phyloP scores from a whole-genome alignment of 2,797 vertebrate species.

The Mastacembelus armatus region DNA sequence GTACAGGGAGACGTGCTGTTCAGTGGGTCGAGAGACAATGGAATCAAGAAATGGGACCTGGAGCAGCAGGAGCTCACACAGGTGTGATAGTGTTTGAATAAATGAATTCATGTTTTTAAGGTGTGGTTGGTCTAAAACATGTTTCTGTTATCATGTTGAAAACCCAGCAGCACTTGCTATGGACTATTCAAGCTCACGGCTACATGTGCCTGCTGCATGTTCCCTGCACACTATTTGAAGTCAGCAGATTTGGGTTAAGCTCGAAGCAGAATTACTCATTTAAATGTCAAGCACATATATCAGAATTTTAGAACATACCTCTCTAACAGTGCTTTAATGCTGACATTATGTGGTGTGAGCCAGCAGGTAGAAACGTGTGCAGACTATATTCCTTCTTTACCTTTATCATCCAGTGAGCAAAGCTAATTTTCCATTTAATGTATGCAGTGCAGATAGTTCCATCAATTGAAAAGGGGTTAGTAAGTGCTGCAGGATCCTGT shows the following conservation, averaged over 20 bases:
- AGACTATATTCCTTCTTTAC: conserved; percentile 32
- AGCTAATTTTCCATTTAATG: not conserved
- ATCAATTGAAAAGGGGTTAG: too few relatives aligned
- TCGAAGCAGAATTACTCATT: conserved; percentile 23
- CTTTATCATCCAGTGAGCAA: not conserved
- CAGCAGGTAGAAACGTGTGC: too few relatives aligned
- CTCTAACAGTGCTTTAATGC: not conserved
- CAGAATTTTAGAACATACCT: conserved; percentile 8
- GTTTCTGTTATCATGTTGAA: not conserved
- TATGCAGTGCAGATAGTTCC: not conserved
- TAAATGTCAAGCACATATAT: conserved; percentile 16
- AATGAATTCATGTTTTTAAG: conserved; percentile 2
- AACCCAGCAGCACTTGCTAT: not conserved
- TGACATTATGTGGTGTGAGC: not conserved
- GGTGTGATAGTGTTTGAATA: conserved; percentile 77
- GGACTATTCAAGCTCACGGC: not conserved
- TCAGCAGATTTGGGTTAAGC: conserved; percentile 17
- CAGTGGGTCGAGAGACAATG: conserved; percentile 96
- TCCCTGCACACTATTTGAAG: not conserved
- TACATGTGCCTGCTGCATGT: not conserved
- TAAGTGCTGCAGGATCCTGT: too few relatives aligned
- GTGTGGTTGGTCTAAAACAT: not conserved
- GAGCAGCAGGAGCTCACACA: conserved; percentile 95
- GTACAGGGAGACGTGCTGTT: conserved; percentile 92
- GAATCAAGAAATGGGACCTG: conserved; percentile 98